Base-by-base conservation (phyloP, 2,113 vertebrate genomes). In the Hydrochoerus hydrochaeris region DNA sequence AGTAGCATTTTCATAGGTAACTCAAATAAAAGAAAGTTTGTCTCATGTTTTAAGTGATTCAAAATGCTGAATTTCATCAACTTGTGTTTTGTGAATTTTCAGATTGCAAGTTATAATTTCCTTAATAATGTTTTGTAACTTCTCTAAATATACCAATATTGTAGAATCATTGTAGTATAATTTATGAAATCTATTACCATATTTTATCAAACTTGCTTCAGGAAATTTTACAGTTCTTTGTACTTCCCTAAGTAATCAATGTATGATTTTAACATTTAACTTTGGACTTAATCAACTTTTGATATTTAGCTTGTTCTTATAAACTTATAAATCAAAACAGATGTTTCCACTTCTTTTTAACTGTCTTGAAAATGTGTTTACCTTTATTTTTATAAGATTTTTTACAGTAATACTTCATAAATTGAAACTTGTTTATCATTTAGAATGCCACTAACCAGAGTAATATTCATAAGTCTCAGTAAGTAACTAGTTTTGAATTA, bases 191-290 rank as follows among this genome's bases (percentile, higher is more conserved):
- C 17, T 67, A 60, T 77, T 46, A 58, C 4, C 14, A 93, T 88
- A 41, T 54, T 88, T 94, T 44, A 63, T 63, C 12, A 13, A 58
- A 17, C 67, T 69, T 75, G 65, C 12, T 96, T 85, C 28, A 93
- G 62, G 16, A 75, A 93, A 67, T 86, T 63, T 38, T 86, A 58
- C 60, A 30, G 4, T 5, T 38, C 1, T 63, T 88, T 93, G 67
- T 91, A 82, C 91, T 80, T 97, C 88, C 69, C 67, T 86, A 69
- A 81, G 57, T 81, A 90, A 97, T 81, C 60, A n/a, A n/a, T 96
- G 28, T n/a, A 54, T 90, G 4, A 10, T 65, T 96, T 88, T 30
- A 67, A 3, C 22, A 77, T 73, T 77, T 86, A n/a, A 54, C 16
- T 58, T 88, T 94, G 3, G 41, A 5, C 46, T 92, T 87, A 93